Percentiles rank a stretch among this genome's conserved stretches.
Evolutionary conservation across 2,888 invertebrate genomes (phyloP).

Genomic region (Loripinus fragilis): DNA sequence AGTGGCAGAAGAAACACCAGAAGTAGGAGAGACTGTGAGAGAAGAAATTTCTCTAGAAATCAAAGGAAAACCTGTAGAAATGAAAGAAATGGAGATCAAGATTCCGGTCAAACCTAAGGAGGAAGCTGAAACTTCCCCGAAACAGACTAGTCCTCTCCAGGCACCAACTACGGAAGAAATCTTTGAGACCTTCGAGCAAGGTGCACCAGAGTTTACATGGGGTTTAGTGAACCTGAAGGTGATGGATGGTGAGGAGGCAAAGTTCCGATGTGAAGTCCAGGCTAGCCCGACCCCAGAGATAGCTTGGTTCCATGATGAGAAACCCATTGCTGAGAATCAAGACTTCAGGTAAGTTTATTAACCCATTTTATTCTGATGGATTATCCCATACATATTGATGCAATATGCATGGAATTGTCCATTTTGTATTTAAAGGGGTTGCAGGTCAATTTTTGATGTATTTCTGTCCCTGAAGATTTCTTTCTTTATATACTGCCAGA

Average conservation of each 20-base stretch:
- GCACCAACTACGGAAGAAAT: constrained; percentile 64
- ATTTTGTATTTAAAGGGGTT: no score
- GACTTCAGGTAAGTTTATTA: constrained; percentile 72
- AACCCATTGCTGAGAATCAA: constrained; percentile 83
- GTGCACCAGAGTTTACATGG: constrained; percentile 90
- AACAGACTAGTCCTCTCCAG: constrained; percentile 41
- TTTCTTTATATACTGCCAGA: no score
- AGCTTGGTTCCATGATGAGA: constrained; percentile 95
- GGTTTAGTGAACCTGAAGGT: constrained; percentile 90
- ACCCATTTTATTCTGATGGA: no score
- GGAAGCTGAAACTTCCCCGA: constrained; percentile 51
- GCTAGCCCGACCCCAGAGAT: constrained; percentile 84
- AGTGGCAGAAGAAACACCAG: constrained; percentile 51
- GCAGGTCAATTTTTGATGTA: no score
- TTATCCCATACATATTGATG: no score
- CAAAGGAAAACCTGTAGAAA: constrained; percentile 59
- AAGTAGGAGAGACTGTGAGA: constrained; percentile 50
- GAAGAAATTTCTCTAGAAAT: constrained; percentile 64
- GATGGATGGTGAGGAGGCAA: constrained; percentile 96
- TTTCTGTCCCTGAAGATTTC: no score
- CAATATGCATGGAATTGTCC: no score
- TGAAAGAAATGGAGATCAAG: constrained; percentile 58
- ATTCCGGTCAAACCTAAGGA: constrained; percentile 56
- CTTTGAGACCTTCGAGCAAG: constrained; percentile 84
- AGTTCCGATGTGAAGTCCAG: constrained; percentile 84